Evolutionary conservation across 2,797 vertebrate species (phyloP).

Genomic region (Euthynnus affinis): DNA sequence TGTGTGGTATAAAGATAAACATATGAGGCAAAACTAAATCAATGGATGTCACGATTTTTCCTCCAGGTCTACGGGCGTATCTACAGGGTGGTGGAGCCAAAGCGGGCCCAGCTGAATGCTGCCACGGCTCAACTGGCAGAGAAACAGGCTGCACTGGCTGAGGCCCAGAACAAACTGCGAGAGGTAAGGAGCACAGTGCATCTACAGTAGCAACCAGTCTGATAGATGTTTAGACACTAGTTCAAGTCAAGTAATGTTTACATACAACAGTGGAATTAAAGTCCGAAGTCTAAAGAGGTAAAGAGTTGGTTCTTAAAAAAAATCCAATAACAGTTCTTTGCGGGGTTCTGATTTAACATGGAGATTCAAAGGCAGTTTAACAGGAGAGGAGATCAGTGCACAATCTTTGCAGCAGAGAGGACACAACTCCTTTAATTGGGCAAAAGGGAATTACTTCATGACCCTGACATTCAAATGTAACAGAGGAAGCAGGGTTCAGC

Average conservation of each 20-base stretch:
- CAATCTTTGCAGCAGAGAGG: too few relatives aligned
- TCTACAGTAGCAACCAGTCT: background rate
- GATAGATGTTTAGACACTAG: background rate
- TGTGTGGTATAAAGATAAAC: background rate
- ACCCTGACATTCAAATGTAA: too few relatives aligned
- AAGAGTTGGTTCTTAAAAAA: too few relatives aligned
- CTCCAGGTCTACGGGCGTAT: constrained; percentile 89
- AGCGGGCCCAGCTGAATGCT: constrained; percentile 84
- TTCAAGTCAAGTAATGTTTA: background rate
- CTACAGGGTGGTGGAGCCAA: constrained; percentile 91
- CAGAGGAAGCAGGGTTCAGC: too few relatives aligned
- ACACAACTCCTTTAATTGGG: too few relatives aligned
- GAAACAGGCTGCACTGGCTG: constrained; percentile 89
- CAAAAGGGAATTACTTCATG: too few relatives aligned
- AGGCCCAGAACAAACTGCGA: constrained; percentile 88
- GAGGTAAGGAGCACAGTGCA: constrained; percentile 84
- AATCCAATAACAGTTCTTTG: too few relatives aligned
- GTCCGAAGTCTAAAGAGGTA: too few relatives aligned
- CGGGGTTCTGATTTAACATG: too few relatives aligned
- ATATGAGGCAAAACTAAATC: constrained; percentile 1
- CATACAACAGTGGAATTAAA: background rate
- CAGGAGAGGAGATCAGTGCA: too few relatives aligned
- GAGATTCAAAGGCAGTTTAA: too few relatives aligned
- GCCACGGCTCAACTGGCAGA: constrained; percentile 87
- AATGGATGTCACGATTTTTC: constrained; percentile 4